A percentile compares a stretch with the other conserved stretches of the same genome.
These are phyloP conservation scores for Sitobion miscanthi DNA, from an alignment of 1,140 invertebrate genomes.

Conservation along the genomic window DNA sequence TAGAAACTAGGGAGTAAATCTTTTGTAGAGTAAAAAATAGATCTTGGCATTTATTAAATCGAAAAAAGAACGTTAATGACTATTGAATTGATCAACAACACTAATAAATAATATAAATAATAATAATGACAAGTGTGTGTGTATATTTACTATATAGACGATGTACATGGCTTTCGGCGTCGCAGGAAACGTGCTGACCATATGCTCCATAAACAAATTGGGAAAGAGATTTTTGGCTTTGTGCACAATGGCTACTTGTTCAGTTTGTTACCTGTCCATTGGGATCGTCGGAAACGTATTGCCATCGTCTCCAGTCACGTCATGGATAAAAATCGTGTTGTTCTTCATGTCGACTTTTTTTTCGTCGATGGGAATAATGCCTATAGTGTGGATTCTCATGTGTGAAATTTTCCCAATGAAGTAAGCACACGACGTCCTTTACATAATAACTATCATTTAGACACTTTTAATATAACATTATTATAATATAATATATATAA, in stretches of 20 bases:
- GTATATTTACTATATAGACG: not conserved
- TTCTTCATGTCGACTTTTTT: constrained; percentile 12
- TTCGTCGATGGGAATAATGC: constrained; percentile 30
- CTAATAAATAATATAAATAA: too few species aligned
- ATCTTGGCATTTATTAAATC: too few species aligned
- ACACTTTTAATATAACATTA: not conserved
- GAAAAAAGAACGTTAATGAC: too few species aligned
- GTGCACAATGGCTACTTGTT: not conserved
- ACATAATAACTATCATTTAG: not conserved
- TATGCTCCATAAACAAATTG: not conserved
- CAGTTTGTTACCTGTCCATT: constrained; percentile 19
- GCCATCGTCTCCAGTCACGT: not conserved
- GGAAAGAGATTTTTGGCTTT: constrained; percentile 38
- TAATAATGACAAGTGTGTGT: not conserved
- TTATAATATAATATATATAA: not conserved
- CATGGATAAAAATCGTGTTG: constrained; percentile 27
- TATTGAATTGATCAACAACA: too few species aligned
- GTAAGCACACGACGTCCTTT: constrained; percentile 38
- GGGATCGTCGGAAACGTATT: not conserved
- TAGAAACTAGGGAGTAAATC: too few species aligned
- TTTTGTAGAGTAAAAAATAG: too few species aligned
- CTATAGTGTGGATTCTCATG: constrained; percentile 60
- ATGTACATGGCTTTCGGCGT: not conserved
- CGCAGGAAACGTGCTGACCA: not conserved
- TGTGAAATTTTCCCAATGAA: constrained; percentile 61